Base-by-base conservation (phyloP, 2,113 vertebrate genomes). In the Aphyosemion australe region DNA sequence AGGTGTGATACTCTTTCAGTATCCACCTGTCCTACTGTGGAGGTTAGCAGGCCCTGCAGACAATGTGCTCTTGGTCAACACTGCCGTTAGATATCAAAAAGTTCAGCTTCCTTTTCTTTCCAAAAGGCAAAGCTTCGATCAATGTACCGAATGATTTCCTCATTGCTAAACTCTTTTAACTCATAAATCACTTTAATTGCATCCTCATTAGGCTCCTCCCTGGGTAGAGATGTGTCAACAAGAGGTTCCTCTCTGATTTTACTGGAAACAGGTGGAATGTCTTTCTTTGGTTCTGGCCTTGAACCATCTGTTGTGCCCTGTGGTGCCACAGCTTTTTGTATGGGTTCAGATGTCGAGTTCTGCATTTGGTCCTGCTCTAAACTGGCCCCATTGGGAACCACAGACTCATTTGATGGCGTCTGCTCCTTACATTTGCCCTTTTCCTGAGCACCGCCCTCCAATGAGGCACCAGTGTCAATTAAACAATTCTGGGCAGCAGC, bases 51-150 rank as follows among this genome's bases (percentile, higher is more conserved):
- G 31, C 58, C 10, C 31, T 64, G 54, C 19, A 54, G 15, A 49
- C 54, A 19, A 46, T 42, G n/a, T n/a, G 32, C 54, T 20, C 16
- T 10, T 4, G 41, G 12, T 71, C 18, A 32, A 62, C 18, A 53
- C 12, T 50, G 56, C 39, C 47, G 37, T 96, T 91, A 98, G 68
- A 95, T 94, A 80, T 97, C 94, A 52, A 95, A 96, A 74, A 98
- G 88, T 72, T 97, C 95, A 0, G 94, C 94, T 82, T 99, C 97
- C 77, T 96, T 97, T 91, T 97, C 95, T 86, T 99, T 99, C 96
- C 97, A 99, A 85, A 99, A 99, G 59, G 96, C 95, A 89, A 99
- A 99, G 83, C 97, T 99, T 21, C 95, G 93, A 73, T 99, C 96
- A 3, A 99, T 99, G 79, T 97, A 99, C 71, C 93, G 91, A 75